Conservation (phyloP, 2,888 invertebrate genomes). For the Mimachlamys varia region DNA sequence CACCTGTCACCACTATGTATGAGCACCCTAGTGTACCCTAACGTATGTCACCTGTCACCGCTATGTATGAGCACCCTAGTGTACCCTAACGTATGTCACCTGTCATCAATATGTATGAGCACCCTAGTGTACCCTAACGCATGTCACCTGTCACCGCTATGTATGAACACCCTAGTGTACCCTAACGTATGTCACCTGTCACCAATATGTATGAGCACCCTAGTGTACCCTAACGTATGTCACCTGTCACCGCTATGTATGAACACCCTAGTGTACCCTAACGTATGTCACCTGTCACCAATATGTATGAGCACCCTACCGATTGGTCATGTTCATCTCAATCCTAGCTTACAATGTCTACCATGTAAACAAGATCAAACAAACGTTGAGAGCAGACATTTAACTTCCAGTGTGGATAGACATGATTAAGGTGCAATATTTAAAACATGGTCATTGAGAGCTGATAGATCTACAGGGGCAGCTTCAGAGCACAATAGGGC, state of each 20-base stretch:
- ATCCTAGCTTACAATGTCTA: not conserved
- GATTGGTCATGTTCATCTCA: not conserved
- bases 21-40: not conserved
- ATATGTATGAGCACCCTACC: not conserved
- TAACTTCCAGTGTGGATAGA: not conserved
- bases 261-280: not conserved
- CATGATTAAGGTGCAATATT: constrained; percentile 11
- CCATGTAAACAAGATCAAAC: not conserved
- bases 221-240: not conserved
- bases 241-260: not conserved
- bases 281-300: not conserved
- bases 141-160: not conserved
- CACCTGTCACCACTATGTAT: not conserved
- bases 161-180: not conserved
- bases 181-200: not conserved
- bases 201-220: not conserved
- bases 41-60: not conserved
- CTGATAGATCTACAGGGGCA: not conserved
- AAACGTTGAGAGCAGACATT: not conserved
- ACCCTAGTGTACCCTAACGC: not conserved
- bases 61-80: not conserved
- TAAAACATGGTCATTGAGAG: not conserved
- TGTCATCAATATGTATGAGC: not conserved
- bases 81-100: not conserved
- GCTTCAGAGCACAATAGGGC: not conserved